These are phyloP conservation scores for Orientallactaga bullata DNA, from an alignment of 2,113 vertebrate genomes.

Conservation along the genomic window DNA sequence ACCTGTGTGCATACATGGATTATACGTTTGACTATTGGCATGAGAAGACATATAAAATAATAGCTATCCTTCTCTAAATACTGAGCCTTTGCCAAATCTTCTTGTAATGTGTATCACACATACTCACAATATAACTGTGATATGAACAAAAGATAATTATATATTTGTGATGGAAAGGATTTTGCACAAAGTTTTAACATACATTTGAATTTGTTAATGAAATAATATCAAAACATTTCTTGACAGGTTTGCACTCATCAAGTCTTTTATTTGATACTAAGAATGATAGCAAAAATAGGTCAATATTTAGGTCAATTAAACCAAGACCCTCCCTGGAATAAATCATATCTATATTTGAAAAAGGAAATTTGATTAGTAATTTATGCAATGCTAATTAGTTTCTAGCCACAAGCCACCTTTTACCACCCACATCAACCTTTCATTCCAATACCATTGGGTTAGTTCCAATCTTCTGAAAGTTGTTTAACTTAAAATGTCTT, in stretches of 20 bases:
- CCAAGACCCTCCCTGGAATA: conserved; percentile 82
- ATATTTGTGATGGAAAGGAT: too few species aligned
- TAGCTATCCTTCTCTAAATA: neutral
- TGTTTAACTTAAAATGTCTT: conserved; percentile 82
- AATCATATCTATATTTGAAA: conserved; percentile 81
- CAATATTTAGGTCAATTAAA: conserved; percentile 84
- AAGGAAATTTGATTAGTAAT: conserved; percentile 84
- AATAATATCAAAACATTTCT: conserved; percentile 26
- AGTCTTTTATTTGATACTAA: conserved; percentile 63
- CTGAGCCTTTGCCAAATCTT: neutral
- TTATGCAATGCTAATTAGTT: conserved; percentile 83
- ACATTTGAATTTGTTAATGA: conserved; percentile 52
- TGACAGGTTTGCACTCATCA: conserved; percentile 48
- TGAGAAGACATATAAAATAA: neutral
- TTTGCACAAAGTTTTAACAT: conserved; percentile 3
- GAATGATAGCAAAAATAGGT: conserved; percentile 81
- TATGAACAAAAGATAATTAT: neutral
- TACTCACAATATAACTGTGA: neutral
- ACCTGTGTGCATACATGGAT: neutral
- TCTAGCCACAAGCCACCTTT: conserved; percentile 82
- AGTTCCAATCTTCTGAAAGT: conserved; percentile 73
- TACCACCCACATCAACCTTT: conserved; percentile 74
- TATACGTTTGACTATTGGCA: neutral
- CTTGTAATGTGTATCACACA: neutral
- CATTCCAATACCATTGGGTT: conserved; percentile 75